phyloP scores from a whole-genome alignment of 2,113 vertebrate species.

The Megaceryle torquata region DNA sequence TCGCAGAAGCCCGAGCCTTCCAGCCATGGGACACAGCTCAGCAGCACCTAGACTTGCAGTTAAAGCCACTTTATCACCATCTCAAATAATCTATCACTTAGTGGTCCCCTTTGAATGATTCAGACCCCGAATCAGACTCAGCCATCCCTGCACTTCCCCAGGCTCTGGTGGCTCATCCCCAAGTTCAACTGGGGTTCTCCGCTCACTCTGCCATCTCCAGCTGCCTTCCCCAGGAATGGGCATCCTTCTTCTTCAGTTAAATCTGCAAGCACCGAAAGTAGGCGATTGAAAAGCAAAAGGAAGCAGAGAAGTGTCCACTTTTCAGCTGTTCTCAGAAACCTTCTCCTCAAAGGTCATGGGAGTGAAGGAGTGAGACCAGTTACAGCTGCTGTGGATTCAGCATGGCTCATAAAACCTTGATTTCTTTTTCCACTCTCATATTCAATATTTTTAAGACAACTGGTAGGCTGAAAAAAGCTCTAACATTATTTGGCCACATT shows the following conservation, averaged over 20 bases:
- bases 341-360: background rate
- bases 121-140: background rate
- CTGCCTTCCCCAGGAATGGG: background rate
- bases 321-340: background rate
- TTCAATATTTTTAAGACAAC: background rate
- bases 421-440: background rate
- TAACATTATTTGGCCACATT: background rate
- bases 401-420: background rate
- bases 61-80: background rate
- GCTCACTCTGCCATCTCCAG: fast-evolving
- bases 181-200: background rate
- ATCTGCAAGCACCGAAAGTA: background rate
- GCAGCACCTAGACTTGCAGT: background rate
- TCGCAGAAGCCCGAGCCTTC: background rate
- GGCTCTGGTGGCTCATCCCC: fast-evolving
- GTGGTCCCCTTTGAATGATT: background rate
- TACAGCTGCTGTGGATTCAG: background rate
- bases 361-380: background rate
- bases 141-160: too few relatives aligned
- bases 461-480: background rate
- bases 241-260: background rate
- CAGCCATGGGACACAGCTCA: background rate
- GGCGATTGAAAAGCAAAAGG: background rate
- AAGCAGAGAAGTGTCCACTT: background rate
- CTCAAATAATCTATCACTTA: background rate